phyloP scores from a whole-genome alignment of 2,797 vertebrate genomes.

The Sternotherus odoratus region DNA sequence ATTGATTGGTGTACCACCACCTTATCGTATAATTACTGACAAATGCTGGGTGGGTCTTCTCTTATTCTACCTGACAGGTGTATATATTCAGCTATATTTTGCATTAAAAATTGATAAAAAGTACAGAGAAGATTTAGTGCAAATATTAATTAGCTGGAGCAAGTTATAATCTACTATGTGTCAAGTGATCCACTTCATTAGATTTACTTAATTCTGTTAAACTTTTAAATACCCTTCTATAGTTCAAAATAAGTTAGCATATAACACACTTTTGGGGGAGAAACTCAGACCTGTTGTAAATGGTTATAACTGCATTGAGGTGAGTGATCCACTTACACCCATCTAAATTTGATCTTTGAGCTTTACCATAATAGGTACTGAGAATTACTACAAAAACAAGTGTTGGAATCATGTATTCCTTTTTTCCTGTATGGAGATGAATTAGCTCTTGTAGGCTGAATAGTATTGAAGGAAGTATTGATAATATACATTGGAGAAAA shows the following conservation, averaged over 20 bases:
- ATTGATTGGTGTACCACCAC: slow-evolving; percentile 45
- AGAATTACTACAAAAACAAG: not conserved
- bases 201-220: slow-evolving; percentile 38
- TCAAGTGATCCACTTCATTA: slow-evolving; percentile 48
- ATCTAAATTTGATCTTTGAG: slow-evolving; percentile 62
- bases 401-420: not conserved
- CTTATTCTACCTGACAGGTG: not conserved
- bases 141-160: slow-evolving; percentile 44
- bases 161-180: slow-evolving; percentile 31
- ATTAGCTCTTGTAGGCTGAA: not conserved
- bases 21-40: slow-evolving; percentile 22
- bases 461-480: not conserved
- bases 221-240: slow-evolving; percentile 70
- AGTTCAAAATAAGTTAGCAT: slow-evolving; percentile 70
- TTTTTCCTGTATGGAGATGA: not conserved
- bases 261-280: slow-evolving; percentile 58
- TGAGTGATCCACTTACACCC: slow-evolving; percentile 67
- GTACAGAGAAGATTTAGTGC: not conserved
- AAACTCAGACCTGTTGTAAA: slow-evolving; percentile 69
- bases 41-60: slow-evolving; percentile 38
- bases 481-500: not conserved
- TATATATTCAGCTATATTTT: slow-evolving; percentile 1
- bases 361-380: slow-evolving; percentile 42
- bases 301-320: slow-evolving; percentile 70
- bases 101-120: slow-evolving; percentile 11